Percentiles rank a stretch among this genome's conserved stretches.
Evolutionary conservation across 2,888 invertebrate genomes (phyloP).

Genomic region (Acronicta leporina): DNA sequence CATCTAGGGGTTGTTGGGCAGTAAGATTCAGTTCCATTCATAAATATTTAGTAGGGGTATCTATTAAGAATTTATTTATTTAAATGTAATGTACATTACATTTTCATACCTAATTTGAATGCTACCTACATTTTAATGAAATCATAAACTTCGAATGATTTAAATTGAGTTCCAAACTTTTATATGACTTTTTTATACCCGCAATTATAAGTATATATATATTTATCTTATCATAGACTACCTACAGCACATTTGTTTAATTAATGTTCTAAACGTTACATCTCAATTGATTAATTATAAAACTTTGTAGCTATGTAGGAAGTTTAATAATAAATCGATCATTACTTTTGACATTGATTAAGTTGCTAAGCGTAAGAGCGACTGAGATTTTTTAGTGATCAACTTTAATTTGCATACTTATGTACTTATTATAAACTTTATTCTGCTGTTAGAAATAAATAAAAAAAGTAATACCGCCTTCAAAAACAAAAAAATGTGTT

Average conservation of each 20-base stretch:
- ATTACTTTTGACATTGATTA: constrained; percentile 9
- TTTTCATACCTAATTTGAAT: constrained; percentile 32
- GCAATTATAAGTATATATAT: constrained; percentile 10
- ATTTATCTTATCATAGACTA: constrained; percentile 18
- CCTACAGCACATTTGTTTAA: constrained; percentile 27
- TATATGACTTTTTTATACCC: constrained; percentile 25
- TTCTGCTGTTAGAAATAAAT: no score
- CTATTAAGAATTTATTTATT: constrained; percentile 13
- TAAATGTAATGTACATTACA: neutral
- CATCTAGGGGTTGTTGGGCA: constrained; percentile 31
- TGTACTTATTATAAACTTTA: no score
- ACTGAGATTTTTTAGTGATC: neutral
- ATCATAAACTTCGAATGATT: constrained; percentile 32
- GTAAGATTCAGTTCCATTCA: constrained; percentile 21
- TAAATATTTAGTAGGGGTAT: constrained; percentile 44
- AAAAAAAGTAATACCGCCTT: no score
- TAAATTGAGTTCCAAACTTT: constrained; percentile 21
- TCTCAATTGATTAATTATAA: constrained; percentile 22
- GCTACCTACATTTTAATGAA: constrained; percentile 17
- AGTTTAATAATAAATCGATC: constrained; percentile 38
- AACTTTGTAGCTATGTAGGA: constrained; percentile 30
- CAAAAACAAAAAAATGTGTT: no score
- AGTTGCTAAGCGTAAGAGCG: neutral
- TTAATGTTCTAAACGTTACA: constrained; percentile 38
- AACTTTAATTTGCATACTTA: neutral